Percentiles rank a stretch among this genome's conserved stretches.
phyloP scores from a whole-genome alignment of 2,888 invertebrate genomes.

The Troides aeacus region DNA sequence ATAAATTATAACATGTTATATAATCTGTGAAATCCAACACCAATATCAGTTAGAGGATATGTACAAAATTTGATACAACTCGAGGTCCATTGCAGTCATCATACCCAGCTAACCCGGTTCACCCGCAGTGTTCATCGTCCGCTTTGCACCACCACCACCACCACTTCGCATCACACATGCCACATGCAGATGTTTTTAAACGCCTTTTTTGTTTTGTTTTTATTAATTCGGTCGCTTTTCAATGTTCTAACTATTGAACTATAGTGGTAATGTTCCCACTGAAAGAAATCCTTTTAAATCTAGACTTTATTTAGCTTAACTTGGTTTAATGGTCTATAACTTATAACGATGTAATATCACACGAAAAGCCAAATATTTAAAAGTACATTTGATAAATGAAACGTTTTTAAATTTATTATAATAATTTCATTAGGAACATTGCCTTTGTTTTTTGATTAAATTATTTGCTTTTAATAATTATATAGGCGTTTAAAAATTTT shows the following conservation, averaged over 20 bases:
- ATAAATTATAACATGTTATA: not conserved
- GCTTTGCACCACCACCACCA: slow-evolving; percentile 50
- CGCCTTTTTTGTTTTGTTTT: slow-evolving; percentile 39
- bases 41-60: not conserved
- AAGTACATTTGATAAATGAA: too few species aligned
- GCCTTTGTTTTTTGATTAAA: not conserved
- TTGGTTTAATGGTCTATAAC: too few species aligned
- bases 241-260: slow-evolving; percentile 6
- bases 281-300: not conserved
- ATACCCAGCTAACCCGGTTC: slow-evolving; percentile 49
- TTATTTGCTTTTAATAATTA: slow-evolving; percentile 25
- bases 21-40: not conserved
- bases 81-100: not conserved
- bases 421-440: slow-evolving; percentile 12
- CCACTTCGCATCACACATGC: slow-evolving; percentile 63
- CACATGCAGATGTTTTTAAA: slow-evolving; percentile 58
- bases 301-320: not conserved
- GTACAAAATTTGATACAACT: slow-evolving; percentile 15
- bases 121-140: slow-evolving; percentile 52
- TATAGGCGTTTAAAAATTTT: slow-evolving; percentile 35
- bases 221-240: slow-evolving; percentile 3
- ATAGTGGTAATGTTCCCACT: slow-evolving; percentile 31
- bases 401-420: not conserved
- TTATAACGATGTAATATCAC: too few species aligned
- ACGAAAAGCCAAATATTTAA: too few species aligned